Percentiles rank a stretch among this genome's conserved stretches.
Evolutionary conservation across 1,140 invertebrate species (phyloP).

Genomic region (Trialeurodes vaporariorum): DNA sequence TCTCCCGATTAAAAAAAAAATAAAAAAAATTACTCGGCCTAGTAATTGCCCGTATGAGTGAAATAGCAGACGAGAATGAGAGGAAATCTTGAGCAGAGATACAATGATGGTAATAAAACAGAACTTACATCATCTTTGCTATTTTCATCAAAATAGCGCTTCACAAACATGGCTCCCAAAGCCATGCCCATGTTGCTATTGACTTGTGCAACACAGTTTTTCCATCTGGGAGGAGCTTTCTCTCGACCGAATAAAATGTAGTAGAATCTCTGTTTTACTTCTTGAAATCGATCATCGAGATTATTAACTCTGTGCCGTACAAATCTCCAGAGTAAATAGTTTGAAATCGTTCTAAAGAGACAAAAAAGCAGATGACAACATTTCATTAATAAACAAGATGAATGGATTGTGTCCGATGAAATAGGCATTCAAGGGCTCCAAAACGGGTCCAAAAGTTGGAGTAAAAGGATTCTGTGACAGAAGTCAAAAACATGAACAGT

Average conservation of each 20-base stretch:
- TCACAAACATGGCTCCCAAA: constrained; percentile 68
- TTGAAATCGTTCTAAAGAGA: constrained; percentile 34
- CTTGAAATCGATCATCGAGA: constrained; percentile 62
- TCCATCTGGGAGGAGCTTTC: constrained; percentile 63
- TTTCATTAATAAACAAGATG: background rate
- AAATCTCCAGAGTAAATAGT: constrained; percentile 78
- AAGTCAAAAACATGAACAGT: too few relatives aligned
- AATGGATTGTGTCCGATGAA: too few relatives aligned
- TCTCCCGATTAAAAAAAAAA: too few relatives aligned
- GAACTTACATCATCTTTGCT: constrained; percentile 59
- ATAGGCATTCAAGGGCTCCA: too few relatives aligned
- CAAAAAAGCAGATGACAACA: constrained; percentile 1
- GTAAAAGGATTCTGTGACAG: too few relatives aligned
- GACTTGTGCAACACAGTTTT: constrained; percentile 66
- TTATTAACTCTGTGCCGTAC: constrained; percentile 75
- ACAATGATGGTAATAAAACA: background rate
- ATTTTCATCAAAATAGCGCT: constrained; percentile 69
- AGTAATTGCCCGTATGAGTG: too few relatives aligned
- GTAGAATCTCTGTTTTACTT: constrained; percentile 50
- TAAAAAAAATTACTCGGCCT: too few relatives aligned
- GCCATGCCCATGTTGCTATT: constrained; percentile 77
- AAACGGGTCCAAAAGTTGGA: too few relatives aligned
- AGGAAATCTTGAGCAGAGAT: too few relatives aligned
- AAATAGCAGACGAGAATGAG: too few relatives aligned
- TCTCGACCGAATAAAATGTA: constrained; percentile 59